phyloP scores from a whole-genome alignment of 2,113 vertebrate species.

The Oxygymnocypris stewartii region DNA sequence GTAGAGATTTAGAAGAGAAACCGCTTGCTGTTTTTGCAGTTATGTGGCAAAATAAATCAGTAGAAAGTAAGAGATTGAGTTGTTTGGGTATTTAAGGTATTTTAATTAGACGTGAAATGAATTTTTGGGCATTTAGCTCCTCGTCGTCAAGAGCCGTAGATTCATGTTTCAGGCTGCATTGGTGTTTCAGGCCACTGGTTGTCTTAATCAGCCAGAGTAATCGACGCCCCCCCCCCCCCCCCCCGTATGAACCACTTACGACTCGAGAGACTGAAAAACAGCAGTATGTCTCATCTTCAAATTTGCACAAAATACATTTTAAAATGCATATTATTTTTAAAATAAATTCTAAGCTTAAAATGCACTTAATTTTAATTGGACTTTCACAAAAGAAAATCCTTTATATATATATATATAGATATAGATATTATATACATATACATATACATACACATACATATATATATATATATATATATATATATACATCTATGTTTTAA shows the following conservation, averaged over 20 bases:
- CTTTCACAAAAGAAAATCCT: no score
- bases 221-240: no score
- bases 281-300: neutral
- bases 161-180: neutral
- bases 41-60: neutral
- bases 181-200: neutral
- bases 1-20: neutral
- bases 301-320: neutral
- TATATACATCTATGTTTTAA: no score
- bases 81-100: neutral
- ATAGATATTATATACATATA: no score
- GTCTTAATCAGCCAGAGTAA: conserved; percentile 21
- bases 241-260: neutral
- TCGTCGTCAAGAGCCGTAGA: neutral
- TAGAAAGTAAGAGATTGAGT: neutral
- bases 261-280: neutral
- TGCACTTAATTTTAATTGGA: no score
- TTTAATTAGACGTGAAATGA: neutral
- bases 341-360: no score
- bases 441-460: no score
- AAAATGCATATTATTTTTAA: no score
- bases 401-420: no score
- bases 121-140: neutral
- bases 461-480: no score
- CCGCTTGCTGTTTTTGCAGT: neutral